Conservation (phyloP, 2,888 invertebrate species). For the Petrolisthes manimaculis region DNA sequence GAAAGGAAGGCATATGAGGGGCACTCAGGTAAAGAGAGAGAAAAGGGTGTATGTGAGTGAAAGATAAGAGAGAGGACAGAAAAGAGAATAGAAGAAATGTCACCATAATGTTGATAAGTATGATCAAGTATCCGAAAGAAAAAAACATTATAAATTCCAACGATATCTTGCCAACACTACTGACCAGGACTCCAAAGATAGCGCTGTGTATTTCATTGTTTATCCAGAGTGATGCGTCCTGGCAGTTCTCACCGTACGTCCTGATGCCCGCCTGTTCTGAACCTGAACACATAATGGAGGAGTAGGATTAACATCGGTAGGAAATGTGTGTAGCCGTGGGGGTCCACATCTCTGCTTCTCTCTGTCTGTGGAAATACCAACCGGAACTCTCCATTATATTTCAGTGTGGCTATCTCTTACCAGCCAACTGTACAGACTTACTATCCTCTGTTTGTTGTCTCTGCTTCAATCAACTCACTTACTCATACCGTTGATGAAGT, state of each 20-base stretch:
- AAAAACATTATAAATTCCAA: background rate
- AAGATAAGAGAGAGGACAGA: background rate
- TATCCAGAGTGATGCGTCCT: conserved; percentile 30
- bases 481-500: no score
- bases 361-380: no score
- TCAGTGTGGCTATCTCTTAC: no score
- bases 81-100: background rate
- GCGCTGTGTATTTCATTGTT: conserved; percentile 49
- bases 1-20: background rate
- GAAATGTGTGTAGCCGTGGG: no score
- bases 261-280: conserved; percentile 53
- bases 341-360: no score
- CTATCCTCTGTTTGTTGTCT: no score
- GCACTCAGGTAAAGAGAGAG: background rate
- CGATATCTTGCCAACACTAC: background rate
- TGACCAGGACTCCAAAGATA: conserved; percentile 40
- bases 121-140: background rate
- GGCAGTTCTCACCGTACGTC: conserved; percentile 50
- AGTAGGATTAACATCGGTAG: background rate
- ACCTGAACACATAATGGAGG: conserved; percentile 13
- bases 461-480: no score
- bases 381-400: no score
- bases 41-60: background rate
- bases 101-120: background rate
- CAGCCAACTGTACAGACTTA: no score